These are phyloP conservation scores for Papilio elwesi DNA, from an alignment of 2,888 invertebrate species.

Conservation along the genomic window DNA sequence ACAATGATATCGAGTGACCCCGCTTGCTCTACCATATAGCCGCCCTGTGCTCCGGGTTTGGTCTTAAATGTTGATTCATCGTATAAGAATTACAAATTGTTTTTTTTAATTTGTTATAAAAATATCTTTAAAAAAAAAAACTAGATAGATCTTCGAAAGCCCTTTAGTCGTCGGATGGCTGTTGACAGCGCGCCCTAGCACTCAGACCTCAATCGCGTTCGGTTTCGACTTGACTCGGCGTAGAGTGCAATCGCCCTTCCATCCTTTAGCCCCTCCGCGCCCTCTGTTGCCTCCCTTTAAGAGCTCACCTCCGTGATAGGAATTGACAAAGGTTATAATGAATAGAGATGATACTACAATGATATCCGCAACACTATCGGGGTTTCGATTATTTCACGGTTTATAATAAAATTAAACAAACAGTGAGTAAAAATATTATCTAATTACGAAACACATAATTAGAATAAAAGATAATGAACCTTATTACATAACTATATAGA, in stretches of 20 bases:
- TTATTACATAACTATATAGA: background rate
- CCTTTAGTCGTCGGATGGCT: conserved; percentile 14
- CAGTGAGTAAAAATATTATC: no score
- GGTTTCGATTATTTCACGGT: no score
- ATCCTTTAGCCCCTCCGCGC: background rate
- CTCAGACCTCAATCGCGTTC: conserved; percentile 30
- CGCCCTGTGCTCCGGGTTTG: no score
- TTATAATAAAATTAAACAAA: no score
- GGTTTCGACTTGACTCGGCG: conserved; percentile 29
- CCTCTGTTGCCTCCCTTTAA: background rate
- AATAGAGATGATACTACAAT: background rate
- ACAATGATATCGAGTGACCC: no score
- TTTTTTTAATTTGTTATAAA: no score
- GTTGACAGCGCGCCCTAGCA: conserved; percentile 15
- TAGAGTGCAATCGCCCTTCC: conserved; percentile 21
- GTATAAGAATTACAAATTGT: no score
- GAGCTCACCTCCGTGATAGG: background rate
- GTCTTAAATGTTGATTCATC: no score
- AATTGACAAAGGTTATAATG: background rate
- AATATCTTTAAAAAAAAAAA: conserved; percentile 3
- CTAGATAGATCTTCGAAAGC: conserved; percentile 7
- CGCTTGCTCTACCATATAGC: no score
- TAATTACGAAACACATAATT: no score
- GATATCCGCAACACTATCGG: no score
- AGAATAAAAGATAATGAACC: no score